These are phyloP conservation scores for Gadus macrocephalus DNA, from an alignment of 2,113 vertebrate genomes.

Conservation along the genomic window DNA sequence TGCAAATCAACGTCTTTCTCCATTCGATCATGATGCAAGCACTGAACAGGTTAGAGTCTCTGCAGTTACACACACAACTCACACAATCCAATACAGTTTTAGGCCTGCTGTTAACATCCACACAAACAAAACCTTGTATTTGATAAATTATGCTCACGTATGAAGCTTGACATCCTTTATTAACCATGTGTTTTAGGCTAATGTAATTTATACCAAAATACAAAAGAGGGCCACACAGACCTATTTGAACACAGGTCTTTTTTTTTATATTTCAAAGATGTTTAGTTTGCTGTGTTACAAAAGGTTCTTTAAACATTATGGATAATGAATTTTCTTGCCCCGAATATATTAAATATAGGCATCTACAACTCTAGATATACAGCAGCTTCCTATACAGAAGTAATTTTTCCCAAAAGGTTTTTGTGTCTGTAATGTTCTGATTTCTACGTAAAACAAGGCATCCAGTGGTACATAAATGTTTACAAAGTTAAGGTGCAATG, in stretches of 20 bases:
- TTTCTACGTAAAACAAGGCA: constrained; percentile 71
- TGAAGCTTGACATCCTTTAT: too few species aligned
- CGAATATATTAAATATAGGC: constrained; percentile 66
- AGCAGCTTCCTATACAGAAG: constrained; percentile 70
- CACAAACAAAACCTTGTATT: too few species aligned
- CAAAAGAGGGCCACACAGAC: too few species aligned
- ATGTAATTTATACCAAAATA: too few species aligned
- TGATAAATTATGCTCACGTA: too few species aligned
- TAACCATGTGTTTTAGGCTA: too few species aligned
- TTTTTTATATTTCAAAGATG: constrained; percentile 70
- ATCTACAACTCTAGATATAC: constrained; percentile 68
- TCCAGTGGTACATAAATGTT: constrained; percentile 67
- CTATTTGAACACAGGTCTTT: constrained; percentile 30
- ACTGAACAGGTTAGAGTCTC: too few species aligned
- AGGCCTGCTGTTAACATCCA: too few species aligned
- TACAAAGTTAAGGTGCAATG: constrained; percentile 76
- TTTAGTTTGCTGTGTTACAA: constrained; percentile 71
- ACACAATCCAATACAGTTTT: too few species aligned
- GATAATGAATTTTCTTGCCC: constrained; percentile 43
- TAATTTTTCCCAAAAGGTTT: constrained; percentile 31
- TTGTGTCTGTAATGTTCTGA: constrained; percentile 40
- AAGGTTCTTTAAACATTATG: constrained; percentile 66
- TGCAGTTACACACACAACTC: too few species aligned
- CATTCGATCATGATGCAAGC: too few species aligned
- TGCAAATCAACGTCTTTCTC: too few species aligned